Evolutionary conservation across 2,113 vertebrate genomes (phyloP), one percentile per base, ranked within the genome.

Genomic region (Alligator mississippiensis): DNA sequence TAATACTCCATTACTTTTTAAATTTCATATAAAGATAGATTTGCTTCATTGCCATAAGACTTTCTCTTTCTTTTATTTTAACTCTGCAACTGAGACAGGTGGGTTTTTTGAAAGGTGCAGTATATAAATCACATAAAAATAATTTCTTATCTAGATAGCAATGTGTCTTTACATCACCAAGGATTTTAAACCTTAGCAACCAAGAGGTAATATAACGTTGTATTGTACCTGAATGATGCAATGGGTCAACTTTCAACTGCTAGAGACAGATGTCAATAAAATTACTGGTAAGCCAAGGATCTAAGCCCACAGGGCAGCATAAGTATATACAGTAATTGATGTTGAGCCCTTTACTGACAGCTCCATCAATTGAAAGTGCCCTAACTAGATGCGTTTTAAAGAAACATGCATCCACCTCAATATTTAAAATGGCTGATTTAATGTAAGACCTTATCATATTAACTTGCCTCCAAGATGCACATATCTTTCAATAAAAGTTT

Each of bases 401-500:
- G 61, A 93, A 94, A 93, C 9, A 77, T 10, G 78, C 18, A 75
- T 4, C 77, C 7, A 4, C 11, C 85, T 89, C 66, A 61, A 47
- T 70, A 90, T 97, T 97, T 92, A 91, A 94, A 94, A 68, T 60
- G 13, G 2, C 4, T 80, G 11, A 34, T 47, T 70, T 12, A 96
- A 84, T 82, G 28, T 76, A 83, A 92, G 54, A 3, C 74, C 12
- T 85, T 87, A 77, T 27, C 30, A 9, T 55, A 78, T 30, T 89
- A 92, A 30, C 30, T 93, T 88, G 60, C 22, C 66, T 90, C 68
- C 17, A 82, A 82, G 85, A 88, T 58, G 88, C 9, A 77, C 7
- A 93, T 57, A 84, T 91, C 64, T 93, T 93, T 85, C 70, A 80
- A 78, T 82, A 84, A 84, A 82, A 62, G 4, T 89, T 90, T 83